A percentile compares a stretch with the other conserved stretches of the same genome.
These are phyloP conservation scores for Zoanthus sansibaricus DNA, from an alignment of 92 coral and sea anemone genomes.

Conservation along the genomic window DNA sequence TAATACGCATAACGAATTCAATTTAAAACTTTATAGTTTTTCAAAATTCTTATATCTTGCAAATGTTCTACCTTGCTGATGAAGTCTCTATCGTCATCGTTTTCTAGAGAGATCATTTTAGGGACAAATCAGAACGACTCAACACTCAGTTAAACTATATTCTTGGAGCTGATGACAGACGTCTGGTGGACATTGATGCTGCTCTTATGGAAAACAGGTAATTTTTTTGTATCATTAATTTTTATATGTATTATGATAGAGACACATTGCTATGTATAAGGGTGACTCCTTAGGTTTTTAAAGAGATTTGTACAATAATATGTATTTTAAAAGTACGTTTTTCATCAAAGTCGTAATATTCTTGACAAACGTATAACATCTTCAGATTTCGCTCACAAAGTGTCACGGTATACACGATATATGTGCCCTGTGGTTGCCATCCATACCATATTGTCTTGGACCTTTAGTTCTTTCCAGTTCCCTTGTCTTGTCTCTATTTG, in stretches of 20 bases:
- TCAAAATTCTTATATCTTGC: background rate
- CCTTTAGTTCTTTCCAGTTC: too few species aligned
- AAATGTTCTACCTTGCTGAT: background rate
- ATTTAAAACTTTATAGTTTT: background rate
- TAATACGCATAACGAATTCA: background rate
- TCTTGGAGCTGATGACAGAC: conserved; percentile 95
- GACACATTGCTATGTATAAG: too few species aligned
- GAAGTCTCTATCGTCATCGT: background rate
- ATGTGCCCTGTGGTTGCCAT: too few species aligned
- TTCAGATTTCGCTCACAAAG: too few species aligned
- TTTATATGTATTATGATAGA: background rate
- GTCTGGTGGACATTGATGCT: conserved; percentile 95
- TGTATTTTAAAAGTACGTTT: too few species aligned
- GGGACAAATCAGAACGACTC: conserved; percentile 91
- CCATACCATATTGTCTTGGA: too few species aligned
- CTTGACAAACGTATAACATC: too few species aligned
- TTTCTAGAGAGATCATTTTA: conserved; percentile 84
- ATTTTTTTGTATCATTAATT: background rate
- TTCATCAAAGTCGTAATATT: too few species aligned
- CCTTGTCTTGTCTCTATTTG: too few species aligned
- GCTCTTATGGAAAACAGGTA: conserved; percentile 96
- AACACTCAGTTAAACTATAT: conserved; percentile 95
- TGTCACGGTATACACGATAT: too few species aligned
- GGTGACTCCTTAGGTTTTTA: too few species aligned
- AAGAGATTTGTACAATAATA: too few species aligned